phyloP scores from a whole-genome alignment of 2,888 invertebrate species.

The Diadegma fenestrale region DNA sequence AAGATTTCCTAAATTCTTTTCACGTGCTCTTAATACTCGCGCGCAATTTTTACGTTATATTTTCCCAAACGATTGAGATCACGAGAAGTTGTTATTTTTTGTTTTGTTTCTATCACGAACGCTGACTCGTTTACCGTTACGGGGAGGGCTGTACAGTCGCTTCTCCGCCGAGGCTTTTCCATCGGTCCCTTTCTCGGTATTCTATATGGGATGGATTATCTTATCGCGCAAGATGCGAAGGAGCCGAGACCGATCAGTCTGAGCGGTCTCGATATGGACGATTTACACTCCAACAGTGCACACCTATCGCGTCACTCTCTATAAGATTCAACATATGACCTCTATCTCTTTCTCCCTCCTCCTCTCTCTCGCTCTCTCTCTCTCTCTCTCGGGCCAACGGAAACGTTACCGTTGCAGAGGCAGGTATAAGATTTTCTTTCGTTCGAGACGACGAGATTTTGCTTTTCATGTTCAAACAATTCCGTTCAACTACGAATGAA shows the following conservation, averaged over 20 bases:
- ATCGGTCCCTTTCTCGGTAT: slow-evolving; percentile 26
- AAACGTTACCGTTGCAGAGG: slow-evolving; percentile 14
- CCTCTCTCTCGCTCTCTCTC: neutral
- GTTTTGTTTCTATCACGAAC: neutral
- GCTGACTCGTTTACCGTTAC: slow-evolving; percentile 20
- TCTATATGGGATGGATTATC: slow-evolving; percentile 51
- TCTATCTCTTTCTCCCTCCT: slow-evolving; percentile 1
- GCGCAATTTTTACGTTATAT: neutral
- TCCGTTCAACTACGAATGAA: neutral
- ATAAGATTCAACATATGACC: slow-evolving; percentile 17
- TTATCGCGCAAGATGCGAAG: slow-evolving; percentile 54
- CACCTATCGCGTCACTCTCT: slow-evolving; percentile 32
- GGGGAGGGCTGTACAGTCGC: slow-evolving; percentile 3
- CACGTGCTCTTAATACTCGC: neutral
- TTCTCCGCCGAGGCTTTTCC: slow-evolving; percentile 16
- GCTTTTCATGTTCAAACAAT: neutral
- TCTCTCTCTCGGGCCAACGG: slow-evolving; percentile 6
- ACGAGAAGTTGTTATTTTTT: slow-evolving; percentile 3
- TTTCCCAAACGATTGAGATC: neutral
- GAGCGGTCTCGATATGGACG: slow-evolving; percentile 27
- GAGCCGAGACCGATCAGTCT: slow-evolving; percentile 25
- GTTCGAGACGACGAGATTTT: neutral
- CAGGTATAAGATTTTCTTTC: neutral
- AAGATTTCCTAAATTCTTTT: slow-evolving; percentile 2
- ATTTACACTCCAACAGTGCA: slow-evolving; percentile 23